Evolutionary conservation across 2,888 invertebrate genomes (phyloP).

Genomic region (Bellardia pandia): DNA sequence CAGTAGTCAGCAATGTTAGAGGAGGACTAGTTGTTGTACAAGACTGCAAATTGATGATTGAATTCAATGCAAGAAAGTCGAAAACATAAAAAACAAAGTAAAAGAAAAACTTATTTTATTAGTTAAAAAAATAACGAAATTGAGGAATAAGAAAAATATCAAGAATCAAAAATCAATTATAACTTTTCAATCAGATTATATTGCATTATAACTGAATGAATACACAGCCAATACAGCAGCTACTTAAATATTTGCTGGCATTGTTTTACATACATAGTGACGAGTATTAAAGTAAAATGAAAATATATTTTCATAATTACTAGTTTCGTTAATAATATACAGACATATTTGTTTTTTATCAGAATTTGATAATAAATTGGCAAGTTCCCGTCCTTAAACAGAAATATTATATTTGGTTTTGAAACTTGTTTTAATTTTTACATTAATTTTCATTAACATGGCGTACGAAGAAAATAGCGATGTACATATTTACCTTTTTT

Average conservation of each 20-base stretch:
- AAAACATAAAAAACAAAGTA: conserved; percentile 28
- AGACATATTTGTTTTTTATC: background rate
- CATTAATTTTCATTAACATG: too few relatives aligned
- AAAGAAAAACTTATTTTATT: conserved; percentile 58
- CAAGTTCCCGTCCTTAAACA: too few relatives aligned
- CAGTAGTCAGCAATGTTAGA: conserved; percentile 22
- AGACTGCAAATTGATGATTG: conserved; percentile 59
- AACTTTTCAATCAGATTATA: conserved; percentile 80
- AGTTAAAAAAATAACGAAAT: conserved; percentile 32
- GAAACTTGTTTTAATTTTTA: too few relatives aligned
- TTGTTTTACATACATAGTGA: conserved; percentile 1
- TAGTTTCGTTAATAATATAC: background rate
- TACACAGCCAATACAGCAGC: background rate
- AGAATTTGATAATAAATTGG: too few relatives aligned
- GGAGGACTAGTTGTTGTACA: conserved; percentile 37
- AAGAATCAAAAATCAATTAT: conserved; percentile 80
- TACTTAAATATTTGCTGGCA: conserved; percentile 8
- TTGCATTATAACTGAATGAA: conserved; percentile 27
- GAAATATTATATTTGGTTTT: too few relatives aligned
- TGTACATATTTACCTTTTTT: too few relatives aligned
- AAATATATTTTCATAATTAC: background rate
- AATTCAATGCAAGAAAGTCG: conserved; percentile 38
- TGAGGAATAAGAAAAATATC: conserved; percentile 47
- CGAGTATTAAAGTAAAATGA: background rate
- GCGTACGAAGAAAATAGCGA: too few relatives aligned